Conservation (phyloP, 2,113 vertebrate genomes). For the Pomatorhinus ruficollis region DNA sequence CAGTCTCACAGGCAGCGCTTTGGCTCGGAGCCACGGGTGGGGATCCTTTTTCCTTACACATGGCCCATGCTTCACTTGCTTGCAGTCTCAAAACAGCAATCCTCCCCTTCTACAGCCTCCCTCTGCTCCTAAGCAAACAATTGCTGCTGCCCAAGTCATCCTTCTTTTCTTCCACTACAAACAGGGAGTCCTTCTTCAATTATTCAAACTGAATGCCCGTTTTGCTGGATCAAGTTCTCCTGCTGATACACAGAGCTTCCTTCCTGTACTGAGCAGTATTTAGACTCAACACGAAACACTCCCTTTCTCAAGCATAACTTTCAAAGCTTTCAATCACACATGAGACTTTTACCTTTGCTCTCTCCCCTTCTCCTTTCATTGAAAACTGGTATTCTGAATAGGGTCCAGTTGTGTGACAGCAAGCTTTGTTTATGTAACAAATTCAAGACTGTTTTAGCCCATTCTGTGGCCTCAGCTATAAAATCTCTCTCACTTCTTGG, state of each 20-base stretch:
- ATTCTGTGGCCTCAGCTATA: background rate
- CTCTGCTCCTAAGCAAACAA: background rate
- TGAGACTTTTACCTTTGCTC: background rate
- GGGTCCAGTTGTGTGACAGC: background rate
- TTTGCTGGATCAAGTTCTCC: background rate
- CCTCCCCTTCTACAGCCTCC: background rate
- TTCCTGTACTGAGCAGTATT: background rate
- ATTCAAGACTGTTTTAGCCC: background rate
- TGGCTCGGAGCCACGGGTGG: slow-evolving; percentile 16
- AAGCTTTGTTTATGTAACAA: background rate
- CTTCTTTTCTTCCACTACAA: background rate
- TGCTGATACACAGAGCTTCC: background rate
- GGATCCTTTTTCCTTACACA: slow-evolving; percentile 12
- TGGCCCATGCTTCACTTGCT: background rate
- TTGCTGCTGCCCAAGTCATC: background rate
- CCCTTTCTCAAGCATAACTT: background rate
- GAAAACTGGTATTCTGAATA: background rate
- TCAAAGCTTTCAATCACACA: background rate
- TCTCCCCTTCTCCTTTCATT: background rate
- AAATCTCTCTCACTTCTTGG: background rate
- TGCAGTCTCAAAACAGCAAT: background rate
- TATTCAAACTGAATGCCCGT: background rate
- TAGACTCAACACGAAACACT: background rate
- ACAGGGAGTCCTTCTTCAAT: background rate
- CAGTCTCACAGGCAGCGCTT: background rate